Percentiles rank a stretch among this genome's conserved stretches.
These are phyloP conservation scores for Andrena dorsata DNA, from an alignment of 2,888 invertebrate species.

Conservation along the genomic window DNA sequence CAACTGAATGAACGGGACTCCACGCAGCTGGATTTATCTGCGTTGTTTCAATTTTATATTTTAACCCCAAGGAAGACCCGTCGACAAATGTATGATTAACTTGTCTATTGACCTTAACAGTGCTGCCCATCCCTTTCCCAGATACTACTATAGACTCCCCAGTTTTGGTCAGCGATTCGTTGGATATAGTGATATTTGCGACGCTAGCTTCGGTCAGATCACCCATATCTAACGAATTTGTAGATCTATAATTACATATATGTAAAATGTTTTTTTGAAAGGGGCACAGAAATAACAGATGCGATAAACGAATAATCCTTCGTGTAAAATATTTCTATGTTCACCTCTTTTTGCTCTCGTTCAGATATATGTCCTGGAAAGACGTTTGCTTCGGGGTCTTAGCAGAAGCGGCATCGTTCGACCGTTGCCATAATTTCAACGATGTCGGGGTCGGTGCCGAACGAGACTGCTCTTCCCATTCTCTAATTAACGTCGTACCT, in stretches of 20 bases:
- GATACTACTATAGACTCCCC: conserved; percentile 83
- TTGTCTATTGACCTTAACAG: conserved; percentile 78
- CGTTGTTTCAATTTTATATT: conserved; percentile 11
- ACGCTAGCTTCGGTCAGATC: conserved; percentile 81
- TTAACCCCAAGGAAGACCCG: background rate
- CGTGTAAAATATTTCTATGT: background rate
- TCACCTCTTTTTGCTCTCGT: conserved; percentile 79
- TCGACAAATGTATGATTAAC: background rate
- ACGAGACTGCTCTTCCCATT: conserved; percentile 90
- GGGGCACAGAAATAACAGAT: background rate
- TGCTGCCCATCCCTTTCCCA: conserved; percentile 83
- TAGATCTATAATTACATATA: conserved; percentile 68
- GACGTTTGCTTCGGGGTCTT: conserved; percentile 78
- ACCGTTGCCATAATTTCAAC: conserved; percentile 84
- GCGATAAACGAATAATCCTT: background rate
- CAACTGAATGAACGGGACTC: conserved; percentile 95
- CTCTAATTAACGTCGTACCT: conserved; percentile 87
- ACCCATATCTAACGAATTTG: conserved; percentile 75
- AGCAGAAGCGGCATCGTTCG: conserved; percentile 70
- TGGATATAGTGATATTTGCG: conserved; percentile 83
- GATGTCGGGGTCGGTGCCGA: conserved; percentile 91
- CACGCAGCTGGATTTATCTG: conserved; percentile 91
- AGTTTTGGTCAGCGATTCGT: conserved; percentile 82
- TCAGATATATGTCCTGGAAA: conserved; percentile 79
- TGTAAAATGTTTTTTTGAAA: conserved; percentile 11